These are phyloP conservation scores for Tenualosa ilisha DNA, from an alignment of 2,797 vertebrate genomes.

Conservation along the genomic window DNA sequence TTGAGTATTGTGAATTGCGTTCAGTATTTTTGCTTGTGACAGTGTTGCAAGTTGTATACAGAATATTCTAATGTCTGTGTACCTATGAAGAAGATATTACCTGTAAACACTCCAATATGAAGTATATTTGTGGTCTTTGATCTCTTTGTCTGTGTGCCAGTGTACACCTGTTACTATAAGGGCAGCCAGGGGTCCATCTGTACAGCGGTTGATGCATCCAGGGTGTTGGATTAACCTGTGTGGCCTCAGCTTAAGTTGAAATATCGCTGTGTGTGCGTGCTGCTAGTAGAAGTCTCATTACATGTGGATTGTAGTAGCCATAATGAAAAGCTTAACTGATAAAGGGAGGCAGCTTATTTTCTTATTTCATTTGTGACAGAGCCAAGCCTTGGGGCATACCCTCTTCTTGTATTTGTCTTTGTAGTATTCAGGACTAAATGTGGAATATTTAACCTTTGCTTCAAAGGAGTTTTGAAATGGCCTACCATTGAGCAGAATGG, in stretches of 20 bases:
- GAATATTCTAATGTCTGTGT: slow-evolving; percentile 19
- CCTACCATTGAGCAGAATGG: too few species aligned
- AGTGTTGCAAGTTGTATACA: slow-evolving; percentile 24
- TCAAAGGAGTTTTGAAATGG: not conserved
- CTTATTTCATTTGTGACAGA: not conserved
- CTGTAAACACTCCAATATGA: not conserved
- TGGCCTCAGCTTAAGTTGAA: not conserved
- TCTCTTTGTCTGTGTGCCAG: not conserved
- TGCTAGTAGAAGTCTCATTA: not conserved
- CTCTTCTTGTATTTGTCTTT: not conserved
- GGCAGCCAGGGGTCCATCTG: too few species aligned
- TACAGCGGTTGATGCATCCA: not conserved
- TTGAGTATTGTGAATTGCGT: not conserved
- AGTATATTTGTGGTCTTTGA: not conserved
- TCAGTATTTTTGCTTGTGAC: slow-evolving; percentile 10
- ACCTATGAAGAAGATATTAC: not conserved
- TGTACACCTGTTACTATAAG: not conserved
- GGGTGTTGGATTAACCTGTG: not conserved
- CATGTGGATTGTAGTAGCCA: not conserved
- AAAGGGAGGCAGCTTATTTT: not conserved
- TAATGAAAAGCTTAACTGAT: not conserved
- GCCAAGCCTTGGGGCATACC: not conserved
- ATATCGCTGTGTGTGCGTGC: not conserved
- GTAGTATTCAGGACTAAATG: not conserved
- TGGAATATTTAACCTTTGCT: not conserved